Conservation (phyloP, 2,888 invertebrate species). For the Ichneumoninae sp. region DNA sequence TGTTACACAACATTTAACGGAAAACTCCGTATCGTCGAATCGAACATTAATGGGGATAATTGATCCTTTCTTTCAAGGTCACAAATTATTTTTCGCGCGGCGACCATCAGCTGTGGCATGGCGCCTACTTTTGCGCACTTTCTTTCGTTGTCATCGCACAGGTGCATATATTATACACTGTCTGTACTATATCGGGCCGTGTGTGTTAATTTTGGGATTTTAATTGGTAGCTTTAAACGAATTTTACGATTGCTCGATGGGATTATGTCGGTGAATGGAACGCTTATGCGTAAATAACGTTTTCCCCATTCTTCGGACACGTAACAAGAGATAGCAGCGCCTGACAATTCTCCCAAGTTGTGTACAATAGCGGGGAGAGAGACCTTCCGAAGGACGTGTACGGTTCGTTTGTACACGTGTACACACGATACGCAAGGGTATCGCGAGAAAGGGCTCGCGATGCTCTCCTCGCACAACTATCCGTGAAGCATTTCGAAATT, state of each 20-base stretch:
- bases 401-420: constrained; percentile 24
- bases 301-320: constrained; percentile 14
- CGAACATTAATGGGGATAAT: background rate
- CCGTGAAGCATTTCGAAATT: constrained; percentile 64
- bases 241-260: constrained; percentile 59
- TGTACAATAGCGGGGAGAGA: background rate
- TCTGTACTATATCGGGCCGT: constrained; percentile 8
- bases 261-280: constrained; percentile 32
- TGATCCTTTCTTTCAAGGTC: background rate
- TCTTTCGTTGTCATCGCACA: background rate
- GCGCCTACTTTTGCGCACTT: constrained; percentile 30
- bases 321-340: background rate
- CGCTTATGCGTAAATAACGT: background rate
- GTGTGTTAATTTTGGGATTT: constrained; percentile 58
- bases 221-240: constrained; percentile 58
- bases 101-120: constrained; percentile 4
- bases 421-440: constrained; percentile 6
- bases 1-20: background rate
- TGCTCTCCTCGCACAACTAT: background rate
- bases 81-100: background rate
- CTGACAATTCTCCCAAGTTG: background rate
- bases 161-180: constrained; percentile 14
- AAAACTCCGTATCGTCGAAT: background rate
- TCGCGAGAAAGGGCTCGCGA: background rate
- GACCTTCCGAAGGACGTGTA: constrained; percentile 53